phyloP scores from a whole-genome alignment of 2,888 invertebrate species.

The Acleris cristana region DNA sequence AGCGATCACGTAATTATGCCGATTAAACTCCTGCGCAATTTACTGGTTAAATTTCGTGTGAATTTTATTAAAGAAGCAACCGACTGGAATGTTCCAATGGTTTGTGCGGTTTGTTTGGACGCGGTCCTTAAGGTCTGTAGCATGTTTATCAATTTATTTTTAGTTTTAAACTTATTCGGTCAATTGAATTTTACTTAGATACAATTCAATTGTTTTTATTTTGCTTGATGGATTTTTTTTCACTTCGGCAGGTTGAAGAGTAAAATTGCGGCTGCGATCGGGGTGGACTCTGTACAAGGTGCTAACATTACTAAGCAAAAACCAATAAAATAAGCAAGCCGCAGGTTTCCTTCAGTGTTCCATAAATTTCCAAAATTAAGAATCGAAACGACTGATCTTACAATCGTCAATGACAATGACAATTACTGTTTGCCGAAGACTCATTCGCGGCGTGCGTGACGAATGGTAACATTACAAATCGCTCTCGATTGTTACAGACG shows the following conservation, averaged over 20 bases:
- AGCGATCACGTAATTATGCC: constrained; percentile 40
- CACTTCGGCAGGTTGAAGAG: too few relatives aligned
- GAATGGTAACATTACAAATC: constrained; percentile 66
- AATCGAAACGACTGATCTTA: constrained; percentile 21
- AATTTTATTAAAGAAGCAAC: constrained; percentile 35
- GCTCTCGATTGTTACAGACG: constrained; percentile 68
- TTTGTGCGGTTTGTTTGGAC: constrained; percentile 6
- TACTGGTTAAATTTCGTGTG: constrained; percentile 39
- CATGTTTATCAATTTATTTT: background rate
- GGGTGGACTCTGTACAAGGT: too few relatives aligned
- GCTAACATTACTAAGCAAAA: background rate
- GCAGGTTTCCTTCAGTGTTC: too few relatives aligned
- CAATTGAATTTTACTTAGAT: background rate
- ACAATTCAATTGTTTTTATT: too few relatives aligned
- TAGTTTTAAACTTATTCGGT: background rate
- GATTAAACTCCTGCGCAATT: constrained; percentile 38
- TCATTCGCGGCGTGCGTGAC: constrained; percentile 56
- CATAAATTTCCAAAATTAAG: background rate
- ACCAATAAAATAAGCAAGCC: too few relatives aligned
- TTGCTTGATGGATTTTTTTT: too few relatives aligned
- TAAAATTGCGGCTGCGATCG: too few relatives aligned
- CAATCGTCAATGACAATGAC: constrained; percentile 10
- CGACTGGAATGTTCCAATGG: constrained; percentile 24
- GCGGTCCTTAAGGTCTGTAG: background rate
- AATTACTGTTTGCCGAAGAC: constrained; percentile 39